phyloP scores from a whole-genome alignment of 2,797 vertebrate species.

The Ceryle rudis region DNA sequence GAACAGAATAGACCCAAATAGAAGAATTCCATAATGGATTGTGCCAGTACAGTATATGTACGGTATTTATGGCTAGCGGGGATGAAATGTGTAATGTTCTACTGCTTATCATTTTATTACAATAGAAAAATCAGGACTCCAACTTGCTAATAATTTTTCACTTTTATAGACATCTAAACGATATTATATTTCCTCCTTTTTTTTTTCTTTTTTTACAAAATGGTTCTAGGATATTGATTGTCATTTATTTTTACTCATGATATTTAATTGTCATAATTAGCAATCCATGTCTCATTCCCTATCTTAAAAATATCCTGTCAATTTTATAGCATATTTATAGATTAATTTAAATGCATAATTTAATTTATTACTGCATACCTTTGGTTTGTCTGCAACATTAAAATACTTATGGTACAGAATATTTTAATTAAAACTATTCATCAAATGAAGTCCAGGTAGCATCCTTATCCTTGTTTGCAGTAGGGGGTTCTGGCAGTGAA shows the following conservation, averaged over 20 bases:
- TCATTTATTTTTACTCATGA: slow-evolving; percentile 80
- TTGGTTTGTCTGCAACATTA: slow-evolving; percentile 85
- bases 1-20: slow-evolving; percentile 54
- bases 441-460: slow-evolving; percentile 85
- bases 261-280: slow-evolving; percentile 86
- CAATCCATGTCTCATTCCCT: slow-evolving; percentile 73
- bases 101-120: slow-evolving; percentile 49
- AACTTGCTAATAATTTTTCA: slow-evolving; percentile 68
- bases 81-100: slow-evolving; percentile 51
- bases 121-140: slow-evolving; percentile 59
- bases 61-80: slow-evolving; percentile 41
- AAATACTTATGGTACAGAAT: slow-evolving; percentile 87
- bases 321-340: slow-evolving; percentile 84
- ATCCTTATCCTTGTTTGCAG: slow-evolving; percentile 81
- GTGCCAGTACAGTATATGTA: slow-evolving; percentile 25
- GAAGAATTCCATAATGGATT: slow-evolving; percentile 58
- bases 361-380: slow-evolving; percentile 85
- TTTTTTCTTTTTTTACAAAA: slow-evolving; percentile 66
- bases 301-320: slow-evolving; percentile 82
- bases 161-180: slow-evolving; percentile 71
- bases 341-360: slow-evolving; percentile 84
- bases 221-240: slow-evolving; percentile 79
- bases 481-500: slow-evolving; percentile 81
- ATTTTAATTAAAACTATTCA: slow-evolving; percentile 90
- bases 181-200: slow-evolving; percentile 73